Evolutionary conservation across 2,113 vertebrate genomes (phyloP), one percentile per base, ranked within the genome.

Genomic region (Scartelaos histophorus): DNA sequence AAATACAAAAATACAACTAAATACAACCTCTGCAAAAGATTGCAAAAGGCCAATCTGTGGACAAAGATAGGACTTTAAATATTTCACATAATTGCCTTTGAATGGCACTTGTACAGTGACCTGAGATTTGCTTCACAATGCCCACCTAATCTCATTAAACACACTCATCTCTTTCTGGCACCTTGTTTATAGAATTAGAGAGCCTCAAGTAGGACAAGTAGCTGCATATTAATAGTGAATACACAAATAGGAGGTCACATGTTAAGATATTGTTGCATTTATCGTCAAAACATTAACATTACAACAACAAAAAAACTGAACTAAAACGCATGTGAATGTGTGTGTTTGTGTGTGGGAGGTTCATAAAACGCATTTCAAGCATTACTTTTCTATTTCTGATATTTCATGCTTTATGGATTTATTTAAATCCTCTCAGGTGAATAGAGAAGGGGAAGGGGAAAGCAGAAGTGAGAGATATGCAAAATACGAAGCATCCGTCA

Each of bases 121-220:
- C 91, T 82, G 82, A 87, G 91, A 93, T 93, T 93, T 91, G 89
- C 88, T 89, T 94, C 88, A 93, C 78, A 87, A 93, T 92, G 90
- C 90, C 87, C 89, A 92, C 86, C 91, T 95, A 95, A 94, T 95
- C 94, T 95, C 88, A 88, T 93, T 95, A 94, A 93, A 88, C 85
- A 86, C 91, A 93, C 80, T 93, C 89, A 86, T 87, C 89, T 89
- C 68, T 71, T 85, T 90, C 92, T 89, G 86, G 83, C 89, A 93
- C 90, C 92, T 91, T 91, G 93, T 94, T 95, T 92, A 92, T 88
- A 80, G 86, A 92, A 95, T 93, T 94, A 95, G 86, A 70, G 7
- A 43, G 81, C 70, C 80, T 87, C 81, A 84, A 90, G 85, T 83
- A 81, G 82, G 78, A 85, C 83, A 86, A 84, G 86, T 81, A 87